These are phyloP conservation scores for Charanyca ferruginea DNA, from an alignment of 2,888 invertebrate species.

Conservation along the genomic window DNA sequence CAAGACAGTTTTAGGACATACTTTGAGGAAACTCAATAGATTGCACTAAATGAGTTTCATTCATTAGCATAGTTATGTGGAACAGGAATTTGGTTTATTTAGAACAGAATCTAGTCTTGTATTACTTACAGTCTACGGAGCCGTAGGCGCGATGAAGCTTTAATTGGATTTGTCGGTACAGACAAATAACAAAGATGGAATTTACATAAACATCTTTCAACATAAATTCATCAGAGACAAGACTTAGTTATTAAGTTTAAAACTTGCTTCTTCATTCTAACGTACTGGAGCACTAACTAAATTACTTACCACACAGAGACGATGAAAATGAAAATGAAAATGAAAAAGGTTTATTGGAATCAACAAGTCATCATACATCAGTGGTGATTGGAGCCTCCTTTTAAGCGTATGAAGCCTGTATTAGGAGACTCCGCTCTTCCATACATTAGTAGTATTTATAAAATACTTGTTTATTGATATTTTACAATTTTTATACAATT, in stretches of 20 bases:
- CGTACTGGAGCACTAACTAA: slow-evolving; percentile 44
- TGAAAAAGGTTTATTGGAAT: no score
- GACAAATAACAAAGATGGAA: slow-evolving; percentile 49
- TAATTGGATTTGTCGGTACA: slow-evolving; percentile 57
- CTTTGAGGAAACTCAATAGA: slow-evolving; percentile 45
- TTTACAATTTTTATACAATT: no score
- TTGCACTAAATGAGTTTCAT: slow-evolving; percentile 58
- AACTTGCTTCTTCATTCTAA: slow-evolving; percentile 56
- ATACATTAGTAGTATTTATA: no score
- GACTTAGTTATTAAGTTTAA: slow-evolving; percentile 32
- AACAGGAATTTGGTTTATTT: slow-evolving; percentile 56
- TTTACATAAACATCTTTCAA: slow-evolving; percentile 45
- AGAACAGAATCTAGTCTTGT: slow-evolving; percentile 47
- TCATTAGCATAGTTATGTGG: slow-evolving; percentile 65
- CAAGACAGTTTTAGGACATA: slow-evolving; percentile 37
- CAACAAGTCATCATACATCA: no score
- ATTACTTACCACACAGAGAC: slow-evolving; percentile 45
- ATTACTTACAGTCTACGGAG: slow-evolving; percentile 35
- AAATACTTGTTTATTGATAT: no score
- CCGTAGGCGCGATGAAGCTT: slow-evolving; percentile 50
- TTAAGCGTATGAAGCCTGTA: no score
- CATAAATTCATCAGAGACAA: slow-evolving; percentile 37
- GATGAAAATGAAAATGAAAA: no score
- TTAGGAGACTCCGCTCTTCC: no score
- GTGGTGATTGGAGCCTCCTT: no score